Evolutionary conservation across 1,140 invertebrate genomes (phyloP).

Genomic region (Drosophila kohkoa): DNA sequence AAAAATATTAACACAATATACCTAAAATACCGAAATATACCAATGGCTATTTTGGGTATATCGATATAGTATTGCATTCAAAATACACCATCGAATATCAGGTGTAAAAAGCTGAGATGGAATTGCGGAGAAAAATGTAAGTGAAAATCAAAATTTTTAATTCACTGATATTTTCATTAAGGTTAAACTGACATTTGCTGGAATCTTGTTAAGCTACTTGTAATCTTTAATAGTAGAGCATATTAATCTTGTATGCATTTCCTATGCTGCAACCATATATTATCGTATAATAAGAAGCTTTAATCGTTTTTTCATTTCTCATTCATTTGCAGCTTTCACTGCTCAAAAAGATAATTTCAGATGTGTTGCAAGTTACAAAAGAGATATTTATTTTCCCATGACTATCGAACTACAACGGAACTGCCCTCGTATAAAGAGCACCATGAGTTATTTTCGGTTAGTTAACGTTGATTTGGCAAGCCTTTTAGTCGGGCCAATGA

Average conservation of each 20-base stretch:
- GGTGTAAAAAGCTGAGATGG: no score
- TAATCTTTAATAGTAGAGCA: not conserved
- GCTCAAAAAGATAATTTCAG: constrained; percentile 10
- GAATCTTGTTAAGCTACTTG: not conserved
- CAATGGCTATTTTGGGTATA: no score
- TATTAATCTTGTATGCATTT: not conserved
- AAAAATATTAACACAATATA: no score
- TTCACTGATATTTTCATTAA: not conserved
- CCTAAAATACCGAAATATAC: no score
- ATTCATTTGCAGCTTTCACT: constrained; percentile 13
- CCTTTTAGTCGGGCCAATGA: constrained; percentile 37
- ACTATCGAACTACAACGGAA: constrained; percentile 1
- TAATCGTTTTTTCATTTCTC: constrained; percentile 9
- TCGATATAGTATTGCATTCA: no score
- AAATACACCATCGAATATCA: no score
- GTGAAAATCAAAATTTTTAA: not conserved
- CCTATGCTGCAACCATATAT: not conserved
- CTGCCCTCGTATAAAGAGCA: constrained; percentile 18
- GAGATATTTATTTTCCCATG: not conserved
- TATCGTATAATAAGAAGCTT: constrained; percentile 8
- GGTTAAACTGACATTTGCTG: not conserved
- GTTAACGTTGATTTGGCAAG: constrained; percentile 42
- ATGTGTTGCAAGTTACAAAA: not conserved
- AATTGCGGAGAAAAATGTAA: not conserved
- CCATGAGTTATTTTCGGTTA: constrained; percentile 40